These are phyloP conservation scores for Trichopoda pennipes DNA, from an alignment of 2,888 invertebrate genomes.

Conservation along the genomic window DNA sequence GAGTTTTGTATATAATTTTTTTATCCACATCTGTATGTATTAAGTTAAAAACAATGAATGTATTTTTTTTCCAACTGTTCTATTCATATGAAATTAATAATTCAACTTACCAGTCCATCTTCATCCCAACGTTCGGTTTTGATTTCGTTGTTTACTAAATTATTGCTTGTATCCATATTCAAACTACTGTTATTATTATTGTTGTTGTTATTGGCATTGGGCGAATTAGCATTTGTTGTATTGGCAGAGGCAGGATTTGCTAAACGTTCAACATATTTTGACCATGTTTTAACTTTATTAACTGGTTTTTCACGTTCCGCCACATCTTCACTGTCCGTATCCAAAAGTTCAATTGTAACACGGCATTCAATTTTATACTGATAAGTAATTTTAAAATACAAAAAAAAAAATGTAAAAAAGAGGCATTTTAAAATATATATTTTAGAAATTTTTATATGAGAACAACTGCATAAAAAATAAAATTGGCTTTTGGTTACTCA, in stretches of 20 bases:
- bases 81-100: background rate
- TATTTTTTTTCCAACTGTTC: constrained; percentile 10
- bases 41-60: constrained; percentile 3
- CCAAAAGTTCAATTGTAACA: constrained; percentile 94
- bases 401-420: background rate
- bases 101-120: constrained; percentile 79
- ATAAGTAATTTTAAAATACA: no score
- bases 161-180: constrained; percentile 62
- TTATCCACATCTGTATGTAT: constrained; percentile 60
- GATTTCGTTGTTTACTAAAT: constrained; percentile 74
- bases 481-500: constrained; percentile 81
- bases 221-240: constrained; percentile 63
- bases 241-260: constrained; percentile 76
- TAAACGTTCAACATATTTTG: constrained; percentile 84
- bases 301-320: constrained; percentile 74
- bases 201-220: constrained; percentile 67
- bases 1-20: no score
- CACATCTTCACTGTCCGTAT: constrained; percentile 83
- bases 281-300: constrained; percentile 85
- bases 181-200: constrained; percentile 66
- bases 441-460: no score
- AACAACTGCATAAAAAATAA: background rate
- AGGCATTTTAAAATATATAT: background rate
- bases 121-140: constrained; percentile 80
- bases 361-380: constrained; percentile 93